Evolutionary conservation across 2,797 vertebrate species (phyloP), one percentile per base, ranked within the genome.

Genomic region (Lindbergichthys nudifrons): DNA sequence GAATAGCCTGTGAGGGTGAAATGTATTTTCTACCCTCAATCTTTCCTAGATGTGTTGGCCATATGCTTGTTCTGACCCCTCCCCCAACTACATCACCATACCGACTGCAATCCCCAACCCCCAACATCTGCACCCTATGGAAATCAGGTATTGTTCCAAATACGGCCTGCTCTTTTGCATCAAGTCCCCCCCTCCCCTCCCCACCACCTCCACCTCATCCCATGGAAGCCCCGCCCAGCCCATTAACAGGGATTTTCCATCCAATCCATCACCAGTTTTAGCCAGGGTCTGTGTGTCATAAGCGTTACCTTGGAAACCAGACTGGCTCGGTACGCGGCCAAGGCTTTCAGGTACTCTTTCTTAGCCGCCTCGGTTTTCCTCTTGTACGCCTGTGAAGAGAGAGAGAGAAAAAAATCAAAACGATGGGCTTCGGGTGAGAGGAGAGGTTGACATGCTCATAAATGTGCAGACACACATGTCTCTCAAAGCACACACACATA

Each of bases 341-440:
- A 95, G 59, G 98, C 98, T 94, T 99, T 99, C 93, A 99, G 96
- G 92, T 99, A 99, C 83, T 99, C 98, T 92, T 99, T 99, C 95
- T 99, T 99, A 14, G 98, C 98, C 0, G 97, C 97, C 93, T 99
- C 98, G 0, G 98, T 99, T 96, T 99, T 99, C 93, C 96, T 97
- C 95, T 99, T 99, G 93, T 99, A 99, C 3, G 91, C 97, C 98
- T 99, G 95, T 13, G 94, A 96, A 87, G 87, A 74, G 70, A 75
- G 73, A 60, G 67, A 60, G 67, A 65, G 70, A 73, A 68, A 57
- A 72, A 75, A 80, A 86, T 73, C 65, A 83, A 87, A 87, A 85
- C 85, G 87, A 85, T 60, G 75, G 73, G 87, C 72, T 88, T 75
- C 39, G 60, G 79, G 85, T 89, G 78, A 88, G 87, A 88, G 81